Conservation (phyloP, 2,797 vertebrate species). For the Pangasius krempfi region DNA sequence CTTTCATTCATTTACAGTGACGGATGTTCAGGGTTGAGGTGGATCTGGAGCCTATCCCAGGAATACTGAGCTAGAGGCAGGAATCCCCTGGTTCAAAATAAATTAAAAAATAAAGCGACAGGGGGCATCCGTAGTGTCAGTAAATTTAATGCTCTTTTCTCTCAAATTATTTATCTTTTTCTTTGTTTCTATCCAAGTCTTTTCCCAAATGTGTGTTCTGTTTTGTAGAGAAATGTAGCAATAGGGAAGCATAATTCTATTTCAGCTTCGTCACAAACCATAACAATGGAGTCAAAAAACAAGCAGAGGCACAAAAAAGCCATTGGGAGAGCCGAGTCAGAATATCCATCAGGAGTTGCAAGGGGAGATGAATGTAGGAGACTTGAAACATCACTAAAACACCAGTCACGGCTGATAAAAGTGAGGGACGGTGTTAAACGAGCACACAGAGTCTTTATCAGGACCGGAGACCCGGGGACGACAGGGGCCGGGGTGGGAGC, state of each 20-base stretch:
- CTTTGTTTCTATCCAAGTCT: background rate
- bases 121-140: no score
- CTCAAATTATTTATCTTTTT: background rate
- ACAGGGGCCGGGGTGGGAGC: background rate
- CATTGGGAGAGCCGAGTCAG: background rate
- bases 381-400: conserved; percentile 10
- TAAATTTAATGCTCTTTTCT: background rate
- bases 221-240: background rate
- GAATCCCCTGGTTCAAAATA: background rate
- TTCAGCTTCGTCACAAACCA: conserved; percentile 66
- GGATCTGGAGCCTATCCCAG: background rate
- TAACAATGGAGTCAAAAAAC: conserved; percentile 67
- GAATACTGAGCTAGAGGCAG: background rate
- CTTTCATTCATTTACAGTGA: background rate
- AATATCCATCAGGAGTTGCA: background rate
- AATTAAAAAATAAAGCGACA: no score
- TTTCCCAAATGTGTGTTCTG: conserved; percentile 16
- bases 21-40: background rate
- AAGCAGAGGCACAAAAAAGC: conserved; percentile 58
- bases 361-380: conserved; percentile 10
- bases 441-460: conserved; percentile 65
- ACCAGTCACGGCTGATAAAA: conserved; percentile 62
- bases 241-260: conserved; percentile 67
- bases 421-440: conserved; percentile 76
- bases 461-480: conserved; percentile 65